Base-by-base conservation (phyloP, 2,113 vertebrate genomes). In the Bombycilla garrulus region DNA sequence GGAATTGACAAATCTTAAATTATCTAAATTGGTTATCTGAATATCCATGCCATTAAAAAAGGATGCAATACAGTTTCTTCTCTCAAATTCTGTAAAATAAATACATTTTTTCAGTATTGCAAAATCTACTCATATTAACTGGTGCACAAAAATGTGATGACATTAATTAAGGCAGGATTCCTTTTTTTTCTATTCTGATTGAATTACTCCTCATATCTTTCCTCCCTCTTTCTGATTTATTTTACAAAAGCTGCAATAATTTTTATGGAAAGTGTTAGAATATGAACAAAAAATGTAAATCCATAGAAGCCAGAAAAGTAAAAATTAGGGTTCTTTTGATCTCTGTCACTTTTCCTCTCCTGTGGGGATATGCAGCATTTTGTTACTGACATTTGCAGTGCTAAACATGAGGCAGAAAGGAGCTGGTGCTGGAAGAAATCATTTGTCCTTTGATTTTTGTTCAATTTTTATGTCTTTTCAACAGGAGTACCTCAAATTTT, bases 1-100 rank as follows among this genome's bases (percentile, higher is more conserved):
- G 81, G 64, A 94, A 94, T 47, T 90, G 79, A 72, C 50, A 82
- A 88, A 84, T 72, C 85, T 87, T 70, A 78, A 74, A 54, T 79
- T 83, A 81, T 79, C 58, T 86, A 88, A 93, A 90, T 82, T 69
- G 45, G 22, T 76, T 92, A 38, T 57, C 31, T 90, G 81, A 69
- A 86, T 90, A 85, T 82, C 90, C 31, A 31, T 82, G 50, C 23
- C 26, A 69, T 65, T 61, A 19, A 87, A 78, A 90, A 60, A 60
- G 4, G 47, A 78, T 60, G 38, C 35, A 78, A 44, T 64, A 67
- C 6, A 20, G 5, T 84, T 79, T 15, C 11, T 87, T 56, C 40
- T 78, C 48, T 81, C 57, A 67, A 51, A 87, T 26, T 79, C 19
- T 36, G 10, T 74, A 23, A 57, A 15, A 42, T 38, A 74, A 78